A percentile compares a stretch with the other conserved stretches of the same genome.
Evolutionary conservation across 2,797 vertebrate genomes (phyloP).

Genomic region (Pteronotus mesoamericanus): DNA sequence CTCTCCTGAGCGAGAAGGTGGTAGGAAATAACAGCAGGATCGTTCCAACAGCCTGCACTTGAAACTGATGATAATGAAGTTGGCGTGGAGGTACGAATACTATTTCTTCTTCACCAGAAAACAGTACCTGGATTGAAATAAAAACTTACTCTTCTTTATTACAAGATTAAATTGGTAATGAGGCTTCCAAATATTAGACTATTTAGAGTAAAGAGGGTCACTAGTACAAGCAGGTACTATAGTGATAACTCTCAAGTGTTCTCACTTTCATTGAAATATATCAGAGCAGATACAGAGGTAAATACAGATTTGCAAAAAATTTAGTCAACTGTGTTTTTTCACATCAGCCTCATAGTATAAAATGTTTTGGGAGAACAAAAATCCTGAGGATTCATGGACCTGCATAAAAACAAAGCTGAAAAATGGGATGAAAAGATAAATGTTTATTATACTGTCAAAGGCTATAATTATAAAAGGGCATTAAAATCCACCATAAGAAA

Average conservation of each 20-base stretch:
- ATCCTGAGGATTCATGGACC: neutral
- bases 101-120: neutral
- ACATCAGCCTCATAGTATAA: neutral
- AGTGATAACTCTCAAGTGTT: neutral
- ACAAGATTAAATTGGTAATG: neutral
- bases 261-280: neutral
- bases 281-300: neutral
- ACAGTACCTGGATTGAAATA: neutral
- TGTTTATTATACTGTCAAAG: neutral
- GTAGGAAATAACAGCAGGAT: neutral
- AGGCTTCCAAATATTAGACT: neutral
- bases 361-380: neutral
- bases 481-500: slow-evolving; percentile 2
- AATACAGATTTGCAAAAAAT: neutral
- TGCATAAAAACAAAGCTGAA: neutral
- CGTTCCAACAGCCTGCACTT: neutral
- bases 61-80: neutral
- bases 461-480: neutral
- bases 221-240: neutral
- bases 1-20: neutral
- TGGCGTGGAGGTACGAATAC: neutral
- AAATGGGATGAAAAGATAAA: neutral
- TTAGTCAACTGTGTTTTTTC: neutral
- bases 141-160: neutral
- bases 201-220: neutral